Percentiles rank a stretch among this genome's conserved stretches.
Conservation (phyloP, 2,888 invertebrate genomes). For the Cynaeus angustus region DNA sequence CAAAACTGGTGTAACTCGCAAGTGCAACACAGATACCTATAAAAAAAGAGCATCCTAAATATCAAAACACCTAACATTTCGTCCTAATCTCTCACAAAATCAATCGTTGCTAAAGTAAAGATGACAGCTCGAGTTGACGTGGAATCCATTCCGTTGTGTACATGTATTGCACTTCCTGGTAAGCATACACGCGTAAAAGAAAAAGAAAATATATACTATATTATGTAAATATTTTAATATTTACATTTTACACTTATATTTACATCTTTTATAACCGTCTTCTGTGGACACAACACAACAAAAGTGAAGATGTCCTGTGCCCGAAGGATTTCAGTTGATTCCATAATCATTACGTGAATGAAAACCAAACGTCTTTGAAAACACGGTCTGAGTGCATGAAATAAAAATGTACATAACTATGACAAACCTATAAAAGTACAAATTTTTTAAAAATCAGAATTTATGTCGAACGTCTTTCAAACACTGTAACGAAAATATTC, state of each 20-base stretch:
- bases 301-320: constrained; percentile 29
- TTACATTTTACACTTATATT: constrained; percentile 51
- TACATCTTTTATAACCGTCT: constrained; percentile 39
- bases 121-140: neutral
- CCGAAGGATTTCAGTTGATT: constrained; percentile 26
- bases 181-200: constrained; percentile 49
- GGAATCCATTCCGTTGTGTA: neutral
- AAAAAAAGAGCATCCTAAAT: too few relatives aligned
- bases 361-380: constrained; percentile 17
- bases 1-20: constrained; percentile 21
- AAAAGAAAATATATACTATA: constrained; percentile 26
- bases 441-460: constrained; percentile 12
- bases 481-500: constrained; percentile 24
- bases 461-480: constrained; percentile 34
- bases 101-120: too few relatives aligned
- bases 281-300: constrained; percentile 41
- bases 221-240: constrained; percentile 51
- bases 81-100: too few relatives aligned
- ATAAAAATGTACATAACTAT: constrained; percentile 22
- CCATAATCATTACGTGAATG: constrained; percentile 28
- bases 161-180: constrained; percentile 5
- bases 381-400: constrained; percentile 5
- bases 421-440: constrained; percentile 36
- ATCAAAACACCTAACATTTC: too few relatives aligned
- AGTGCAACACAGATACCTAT: neutral